Evolutionary conservation across 2,113 vertebrate species (phyloP).

Genomic region (Zingel zingel): DNA sequence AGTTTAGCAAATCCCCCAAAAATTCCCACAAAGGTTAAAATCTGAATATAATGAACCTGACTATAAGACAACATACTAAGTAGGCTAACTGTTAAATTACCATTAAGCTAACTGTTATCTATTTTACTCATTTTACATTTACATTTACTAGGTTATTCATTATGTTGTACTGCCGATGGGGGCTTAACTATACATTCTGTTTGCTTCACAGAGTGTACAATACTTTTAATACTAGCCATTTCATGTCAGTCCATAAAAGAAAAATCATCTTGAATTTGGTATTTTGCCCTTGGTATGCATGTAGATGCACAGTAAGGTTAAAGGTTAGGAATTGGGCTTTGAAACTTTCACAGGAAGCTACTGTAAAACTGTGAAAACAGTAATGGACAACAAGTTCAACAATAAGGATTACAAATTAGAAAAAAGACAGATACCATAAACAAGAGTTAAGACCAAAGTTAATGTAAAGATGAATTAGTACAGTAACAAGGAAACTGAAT

Average conservation of each 20-base stretch:
- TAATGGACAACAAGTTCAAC: too few species aligned
- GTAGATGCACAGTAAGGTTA: neutral
- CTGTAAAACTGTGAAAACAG: neutral
- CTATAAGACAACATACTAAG: neutral
- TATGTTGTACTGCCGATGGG: too few species aligned
- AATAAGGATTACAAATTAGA: neutral
- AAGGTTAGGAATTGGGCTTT: neutral
- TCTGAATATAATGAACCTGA: too few species aligned
- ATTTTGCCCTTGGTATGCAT: neutral
- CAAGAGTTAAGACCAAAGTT: neutral
- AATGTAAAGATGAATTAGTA: neutral
- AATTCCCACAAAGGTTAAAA: too few species aligned
- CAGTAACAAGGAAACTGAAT: too few species aligned
- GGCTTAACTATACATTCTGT: neutral
- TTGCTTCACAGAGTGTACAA: neutral
- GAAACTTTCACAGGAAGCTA: neutral
- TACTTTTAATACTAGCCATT: neutral
- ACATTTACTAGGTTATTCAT: neutral
- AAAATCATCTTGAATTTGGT: neutral
- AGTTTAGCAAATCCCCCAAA: too few species aligned
- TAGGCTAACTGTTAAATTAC: neutral
- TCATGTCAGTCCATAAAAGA: neutral
- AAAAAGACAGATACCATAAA: neutral
- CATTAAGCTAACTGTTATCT: neutral
- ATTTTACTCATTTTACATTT: neutral